phyloP scores from a whole-genome alignment of 2,888 invertebrate species.

The Brenthis hecate region DNA sequence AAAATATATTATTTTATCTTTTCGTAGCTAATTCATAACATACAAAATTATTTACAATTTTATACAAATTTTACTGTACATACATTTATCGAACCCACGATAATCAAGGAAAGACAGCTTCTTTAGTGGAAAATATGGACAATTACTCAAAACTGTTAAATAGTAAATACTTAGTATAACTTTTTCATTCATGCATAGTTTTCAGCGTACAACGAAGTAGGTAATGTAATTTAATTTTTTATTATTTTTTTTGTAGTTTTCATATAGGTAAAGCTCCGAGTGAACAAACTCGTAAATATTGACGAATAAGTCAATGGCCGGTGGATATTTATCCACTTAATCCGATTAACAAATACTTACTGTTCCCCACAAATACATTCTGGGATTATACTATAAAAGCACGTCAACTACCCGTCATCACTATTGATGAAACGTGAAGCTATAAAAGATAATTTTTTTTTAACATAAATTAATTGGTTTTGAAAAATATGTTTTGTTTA shows the following conservation, averaged over 20 bases:
- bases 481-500: not conserved
- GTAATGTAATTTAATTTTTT: not conserved
- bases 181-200: too few species aligned
- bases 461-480: constrained; percentile 5
- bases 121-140: too few species aligned
- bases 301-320: constrained; percentile 46
- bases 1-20: too few species aligned
- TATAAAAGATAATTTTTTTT: constrained; percentile 39
- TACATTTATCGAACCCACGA: too few species aligned
- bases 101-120: too few species aligned
- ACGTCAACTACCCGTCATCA: constrained; percentile 62
- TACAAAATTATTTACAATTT: too few species aligned
- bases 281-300: constrained; percentile 48
- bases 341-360: constrained; percentile 60
- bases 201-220: too few species aligned
- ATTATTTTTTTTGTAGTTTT: not conserved
- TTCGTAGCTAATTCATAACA: too few species aligned
- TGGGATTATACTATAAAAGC: constrained; percentile 61
- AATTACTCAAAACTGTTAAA: too few species aligned
- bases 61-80: too few species aligned
- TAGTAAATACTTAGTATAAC: too few species aligned
- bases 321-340: constrained; percentile 51
- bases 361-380: constrained; percentile 58
- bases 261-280: constrained; percentile 16
- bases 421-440: constrained; percentile 59